A percentile compares a stretch with the other conserved stretches of the same genome.
Evolutionary conservation across 2,113 vertebrate genomes (phyloP).

Genomic region (Panthera uncia): DNA sequence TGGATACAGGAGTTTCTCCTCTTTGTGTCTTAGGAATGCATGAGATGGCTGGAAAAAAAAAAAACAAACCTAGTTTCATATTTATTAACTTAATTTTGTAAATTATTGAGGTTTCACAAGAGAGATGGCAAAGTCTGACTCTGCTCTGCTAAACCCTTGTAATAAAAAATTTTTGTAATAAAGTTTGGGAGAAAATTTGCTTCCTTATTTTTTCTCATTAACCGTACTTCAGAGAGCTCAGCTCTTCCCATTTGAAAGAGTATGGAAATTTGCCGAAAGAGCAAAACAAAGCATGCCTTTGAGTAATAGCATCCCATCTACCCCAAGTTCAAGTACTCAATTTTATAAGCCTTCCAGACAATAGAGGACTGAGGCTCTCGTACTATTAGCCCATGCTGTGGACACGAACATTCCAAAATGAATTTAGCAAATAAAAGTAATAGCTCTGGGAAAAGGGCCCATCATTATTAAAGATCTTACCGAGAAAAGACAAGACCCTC

Average conservation of each 20-base stretch:
- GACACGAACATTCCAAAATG: not conserved
- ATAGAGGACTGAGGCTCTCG: not conserved
- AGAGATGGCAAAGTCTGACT: not conserved
- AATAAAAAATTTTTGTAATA: conserved; percentile 43
- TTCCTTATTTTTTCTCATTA: conserved; percentile 14
- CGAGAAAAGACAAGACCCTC: not conserved
- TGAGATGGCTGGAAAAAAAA: not conserved
- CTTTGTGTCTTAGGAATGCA: not conserved
- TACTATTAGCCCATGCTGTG: not conserved
- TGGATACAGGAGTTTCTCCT: not conserved
- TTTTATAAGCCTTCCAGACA: not conserved
- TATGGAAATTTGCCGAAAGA: not conserved
- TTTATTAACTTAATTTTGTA: conserved; percentile 64
- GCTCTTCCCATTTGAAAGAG: not conserved
- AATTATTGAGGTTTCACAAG: conserved; percentile 11
- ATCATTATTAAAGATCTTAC: not conserved
- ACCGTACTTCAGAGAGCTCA: not conserved
- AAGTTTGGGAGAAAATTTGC: conserved; percentile 13
- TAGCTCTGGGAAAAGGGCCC: not conserved
- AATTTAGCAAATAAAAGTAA: conserved; percentile 6
- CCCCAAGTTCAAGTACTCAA: not conserved
- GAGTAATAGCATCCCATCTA: not conserved
- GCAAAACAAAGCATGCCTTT: not conserved
- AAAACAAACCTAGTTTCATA: conserved; percentile 27
- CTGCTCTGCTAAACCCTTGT: conserved; percentile 26